Evolutionary conservation across 2,797 vertebrate genomes (phyloP).

Genomic region (Eulemur rubriventer): DNA sequence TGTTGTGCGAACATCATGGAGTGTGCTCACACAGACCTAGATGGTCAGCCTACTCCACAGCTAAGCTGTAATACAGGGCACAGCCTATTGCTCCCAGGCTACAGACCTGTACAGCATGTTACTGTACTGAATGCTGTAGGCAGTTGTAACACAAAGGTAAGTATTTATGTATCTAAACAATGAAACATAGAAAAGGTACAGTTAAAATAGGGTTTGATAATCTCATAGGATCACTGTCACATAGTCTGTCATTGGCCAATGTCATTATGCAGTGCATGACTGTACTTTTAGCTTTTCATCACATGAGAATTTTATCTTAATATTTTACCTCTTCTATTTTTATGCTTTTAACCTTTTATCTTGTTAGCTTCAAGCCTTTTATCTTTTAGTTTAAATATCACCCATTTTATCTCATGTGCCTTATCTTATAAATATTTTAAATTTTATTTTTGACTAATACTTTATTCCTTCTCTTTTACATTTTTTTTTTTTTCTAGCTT

Average conservation of each 20-base stretch:
- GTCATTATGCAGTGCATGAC: background rate
- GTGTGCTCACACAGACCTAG: background rate
- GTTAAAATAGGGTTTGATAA: background rate
- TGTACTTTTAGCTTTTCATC: constrained; percentile 13
- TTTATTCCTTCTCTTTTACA: background rate
- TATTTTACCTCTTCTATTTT: background rate
- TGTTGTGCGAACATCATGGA: background rate
- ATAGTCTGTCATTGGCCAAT: background rate
- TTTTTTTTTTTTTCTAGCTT: background rate
- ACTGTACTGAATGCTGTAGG: background rate
- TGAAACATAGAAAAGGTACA: background rate
- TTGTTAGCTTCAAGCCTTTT: background rate
- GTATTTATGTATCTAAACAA: background rate
- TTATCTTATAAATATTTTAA: background rate
- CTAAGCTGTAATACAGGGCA: background rate
- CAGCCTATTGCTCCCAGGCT: background rate
- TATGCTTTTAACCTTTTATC: background rate
- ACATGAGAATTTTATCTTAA: background rate
- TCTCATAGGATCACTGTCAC: too few species aligned
- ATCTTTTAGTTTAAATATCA: constrained; percentile 38
- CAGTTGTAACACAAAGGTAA: background rate
- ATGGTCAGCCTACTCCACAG: background rate
- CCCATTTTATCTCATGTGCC: background rate
- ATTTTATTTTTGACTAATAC: background rate
- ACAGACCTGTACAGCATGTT: background rate